phyloP scores from a whole-genome alignment of 1,140 invertebrate species.

The Zaprionus taronus region DNA sequence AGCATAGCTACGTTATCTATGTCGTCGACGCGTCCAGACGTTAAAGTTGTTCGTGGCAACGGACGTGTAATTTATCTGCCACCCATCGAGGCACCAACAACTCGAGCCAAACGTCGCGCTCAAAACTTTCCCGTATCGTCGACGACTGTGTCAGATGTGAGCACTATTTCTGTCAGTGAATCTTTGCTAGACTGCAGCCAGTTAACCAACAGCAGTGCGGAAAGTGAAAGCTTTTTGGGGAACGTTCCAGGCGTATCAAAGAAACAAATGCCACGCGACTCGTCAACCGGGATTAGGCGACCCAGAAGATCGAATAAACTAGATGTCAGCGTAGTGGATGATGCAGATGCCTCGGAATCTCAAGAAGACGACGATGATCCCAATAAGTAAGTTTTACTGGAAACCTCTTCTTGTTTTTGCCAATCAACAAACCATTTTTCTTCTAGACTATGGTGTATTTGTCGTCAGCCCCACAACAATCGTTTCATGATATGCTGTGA shows the following conservation, averaged over 20 bases:
- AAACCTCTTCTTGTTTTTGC: not conserved
- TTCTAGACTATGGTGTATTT: conserved; percentile 96
- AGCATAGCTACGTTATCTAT: not conserved
- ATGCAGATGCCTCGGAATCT: conserved; percentile 88
- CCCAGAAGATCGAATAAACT: conserved; percentile 58
- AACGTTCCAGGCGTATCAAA: not conserved
- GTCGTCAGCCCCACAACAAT: conserved; percentile 97
- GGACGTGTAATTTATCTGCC: conserved; percentile 90
- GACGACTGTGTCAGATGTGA: conserved; percentile 34
- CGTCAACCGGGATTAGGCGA: conserved; percentile 3
- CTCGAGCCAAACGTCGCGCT: conserved; percentile 85
- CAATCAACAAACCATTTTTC: not conserved
- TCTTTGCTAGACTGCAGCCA: conserved; percentile 48
- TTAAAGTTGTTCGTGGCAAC: conserved; percentile 89
- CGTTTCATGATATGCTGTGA: conserved; percentile 99
- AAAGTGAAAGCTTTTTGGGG: conserved; percentile 33
- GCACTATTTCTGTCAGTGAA: conserved; percentile 46
- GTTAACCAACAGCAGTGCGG: conserved; percentile 44
- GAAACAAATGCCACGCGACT: conserved; percentile 30
- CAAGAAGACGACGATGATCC: conserved; percentile 96
- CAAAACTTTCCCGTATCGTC: conserved; percentile 48
- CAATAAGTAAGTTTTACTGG: conserved; percentile 84
- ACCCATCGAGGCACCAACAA: conserved; percentile 91
- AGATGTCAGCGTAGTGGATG: conserved; percentile 55
- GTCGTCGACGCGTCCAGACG: conserved; percentile 49